Conservation (phyloP, 2,113 vertebrate genomes). For the Melanostigma gelatinosum region DNA sequence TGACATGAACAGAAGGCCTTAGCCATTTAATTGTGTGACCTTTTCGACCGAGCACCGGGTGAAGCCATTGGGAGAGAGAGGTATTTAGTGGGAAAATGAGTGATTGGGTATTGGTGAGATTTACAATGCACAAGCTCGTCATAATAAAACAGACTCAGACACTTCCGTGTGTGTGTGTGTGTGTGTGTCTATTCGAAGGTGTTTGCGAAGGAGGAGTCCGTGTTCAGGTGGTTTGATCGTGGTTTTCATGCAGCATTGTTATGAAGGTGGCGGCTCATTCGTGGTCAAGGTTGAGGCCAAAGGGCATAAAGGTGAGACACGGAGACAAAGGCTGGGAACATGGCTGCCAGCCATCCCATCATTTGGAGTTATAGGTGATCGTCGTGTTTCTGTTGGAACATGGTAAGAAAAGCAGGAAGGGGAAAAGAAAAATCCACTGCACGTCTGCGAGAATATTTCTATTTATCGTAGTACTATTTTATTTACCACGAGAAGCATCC, state of each 20-base stretch:
- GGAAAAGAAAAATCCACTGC: not conserved
- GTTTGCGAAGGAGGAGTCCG: constrained; percentile 33
- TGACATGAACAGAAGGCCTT: constrained; percentile 84
- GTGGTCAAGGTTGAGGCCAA: constrained; percentile 65
- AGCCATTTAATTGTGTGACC: constrained; percentile 85
- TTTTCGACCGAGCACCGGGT: constrained; percentile 79
- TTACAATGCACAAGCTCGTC: constrained; percentile 74
- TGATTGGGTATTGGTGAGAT: constrained; percentile 76
- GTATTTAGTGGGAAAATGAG: constrained; percentile 78
- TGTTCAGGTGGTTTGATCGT: constrained; percentile 42
- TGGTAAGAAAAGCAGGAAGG: constrained; percentile 16
- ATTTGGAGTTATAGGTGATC: constrained; percentile 70
- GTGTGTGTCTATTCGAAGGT: constrained; percentile 14
- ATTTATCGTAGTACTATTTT: not conserved
- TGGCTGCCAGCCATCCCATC: constrained; percentile 46
- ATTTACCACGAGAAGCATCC: not conserved
- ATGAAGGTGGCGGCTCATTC: constrained; percentile 46
- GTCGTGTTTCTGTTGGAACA: constrained; percentile 57
- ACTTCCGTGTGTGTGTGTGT: constrained; percentile 8
- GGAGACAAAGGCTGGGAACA: constrained; percentile 62
- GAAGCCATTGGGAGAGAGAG: constrained; percentile 74
- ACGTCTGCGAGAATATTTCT: not conserved
- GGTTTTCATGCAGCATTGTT: constrained; percentile 44
- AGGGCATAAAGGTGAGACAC: constrained; percentile 54
- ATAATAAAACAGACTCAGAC: constrained; percentile 74